A percentile compares a stretch with the other conserved stretches of the same genome.
These are phyloP conservation scores for Montipora cactus DNA, from an alignment of 64 coral and sea anemone genomes.

Conservation along the genomic window DNA sequence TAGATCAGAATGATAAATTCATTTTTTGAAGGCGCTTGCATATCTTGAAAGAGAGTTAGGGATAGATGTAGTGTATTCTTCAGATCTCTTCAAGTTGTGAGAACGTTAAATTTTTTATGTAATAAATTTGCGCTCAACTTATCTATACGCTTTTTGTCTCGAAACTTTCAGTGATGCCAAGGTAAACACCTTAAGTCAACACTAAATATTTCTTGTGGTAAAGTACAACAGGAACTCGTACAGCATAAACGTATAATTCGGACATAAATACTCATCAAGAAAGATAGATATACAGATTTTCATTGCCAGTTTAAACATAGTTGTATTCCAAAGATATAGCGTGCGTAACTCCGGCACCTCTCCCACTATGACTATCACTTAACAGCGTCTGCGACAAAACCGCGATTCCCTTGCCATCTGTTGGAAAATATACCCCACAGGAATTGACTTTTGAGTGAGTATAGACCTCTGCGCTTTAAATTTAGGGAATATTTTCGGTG, in stretches of 20 bases:
- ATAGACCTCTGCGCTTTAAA: neutral
- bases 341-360: neutral
- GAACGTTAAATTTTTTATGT: neutral
- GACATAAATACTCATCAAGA: constrained; percentile 22
- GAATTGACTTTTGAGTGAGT: neutral
- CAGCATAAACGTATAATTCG: no score
- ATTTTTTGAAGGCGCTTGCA: neutral
- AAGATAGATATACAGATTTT: neutral
- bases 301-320: neutral
- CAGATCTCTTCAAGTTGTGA: neutral
- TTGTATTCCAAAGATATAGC: neutral
- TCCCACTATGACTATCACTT: constrained; percentile 4
- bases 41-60: neutral
- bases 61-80: neutral
- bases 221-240: neutral
- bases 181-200: neutral
- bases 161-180: neutral
- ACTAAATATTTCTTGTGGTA: neutral
- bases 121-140: neutral
- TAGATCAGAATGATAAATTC: neutral
- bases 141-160: neutral
- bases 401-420: constrained; percentile 9
- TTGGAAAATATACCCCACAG: constrained; percentile 3
- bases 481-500: neutral
- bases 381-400: constrained; percentile 15